Evolutionary conservation across 2,888 invertebrate species (phyloP), one percentile per base, ranked within the genome.

Genomic region (Parapristionchus giblindavisi): DNA sequence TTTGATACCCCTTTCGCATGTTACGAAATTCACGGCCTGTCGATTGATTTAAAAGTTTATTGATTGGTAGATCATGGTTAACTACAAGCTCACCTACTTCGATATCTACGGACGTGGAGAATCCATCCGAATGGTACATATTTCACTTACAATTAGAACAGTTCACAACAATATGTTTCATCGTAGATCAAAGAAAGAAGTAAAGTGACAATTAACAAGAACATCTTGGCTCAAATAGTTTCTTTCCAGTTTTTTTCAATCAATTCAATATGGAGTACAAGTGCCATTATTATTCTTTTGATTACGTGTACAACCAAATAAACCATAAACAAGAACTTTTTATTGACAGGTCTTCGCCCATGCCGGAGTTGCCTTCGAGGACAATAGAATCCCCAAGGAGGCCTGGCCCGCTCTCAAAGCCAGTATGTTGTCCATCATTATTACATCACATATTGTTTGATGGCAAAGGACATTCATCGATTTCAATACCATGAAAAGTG

Each of bases 1-100:
- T n/a, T 48, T 48, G 14, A 48, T 48, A 11, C 11, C 48, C n/a
- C n/a, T n/a, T n/a, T n/a, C n/a, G n/a, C n/a, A n/a, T n/a, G n/a
- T n/a, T n/a, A n/a, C n/a, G n/a, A n/a, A n/a, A n/a, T n/a, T n/a
- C n/a, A n/a, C n/a, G n/a, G n/a, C n/a, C n/a, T n/a, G n/a, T n/a
- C n/a, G n/a, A n/a, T n/a, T n/a, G n/a, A n/a, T n/a, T n/a, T n/a
- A n/a, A n/a, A n/a, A n/a, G n/a, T n/a, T n/a, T n/a, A n/a, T n/a
- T n/a, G n/a, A n/a, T n/a, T n/a, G 21, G n/a, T n/a, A n/a, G n/a
- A n/a, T n/a, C n/a, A 66, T 66, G 66, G 66, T 66, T 34, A 48
- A 66, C 52, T 66, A 66, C 66, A 66, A 66, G 24, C 52, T 66
- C 34, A 51, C 66, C 21, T 66, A 66, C 51, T 66, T 66, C 66